Conservation (phyloP, 2,113 vertebrate genomes). For the Psilopogon haemacephalus region DNA sequence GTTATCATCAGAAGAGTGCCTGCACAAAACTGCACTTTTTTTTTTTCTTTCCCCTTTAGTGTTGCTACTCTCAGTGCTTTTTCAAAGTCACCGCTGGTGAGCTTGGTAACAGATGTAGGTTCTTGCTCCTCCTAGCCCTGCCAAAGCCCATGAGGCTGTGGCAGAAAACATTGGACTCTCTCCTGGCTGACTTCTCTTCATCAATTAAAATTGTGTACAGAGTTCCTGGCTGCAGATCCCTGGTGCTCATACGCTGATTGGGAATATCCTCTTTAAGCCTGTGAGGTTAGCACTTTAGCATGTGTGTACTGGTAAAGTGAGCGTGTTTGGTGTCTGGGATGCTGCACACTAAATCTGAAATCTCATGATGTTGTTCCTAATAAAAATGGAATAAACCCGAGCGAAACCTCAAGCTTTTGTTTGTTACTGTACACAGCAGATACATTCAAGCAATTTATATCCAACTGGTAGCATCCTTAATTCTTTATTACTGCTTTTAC, state of each 20-base stretch:
- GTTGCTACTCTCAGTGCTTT: background rate
- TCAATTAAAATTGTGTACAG: background rate
- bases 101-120: background rate
- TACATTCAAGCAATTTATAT: constrained; percentile 16
- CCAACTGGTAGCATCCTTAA: constrained; percentile 22
- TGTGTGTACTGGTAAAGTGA: background rate
- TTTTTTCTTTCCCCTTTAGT: background rate
- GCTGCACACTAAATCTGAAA: background rate
- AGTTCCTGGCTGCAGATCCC: background rate
- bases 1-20: constrained; percentile 15
- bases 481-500: constrained; percentile 41
- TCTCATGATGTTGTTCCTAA: background rate
- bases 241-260: background rate
- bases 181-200: background rate
- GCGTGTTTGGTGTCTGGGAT: background rate
- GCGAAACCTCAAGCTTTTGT: constrained; percentile 25
- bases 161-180: background rate
- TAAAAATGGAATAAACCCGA: constrained; percentile 8
- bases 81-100: background rate
- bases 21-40: background rate
- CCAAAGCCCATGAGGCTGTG: background rate
- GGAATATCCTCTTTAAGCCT: background rate
- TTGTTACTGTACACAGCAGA: constrained; percentile 21
- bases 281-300: background rate
- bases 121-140: background rate